These are phyloP conservation scores for Mesorhabditis belari DNA, from an alignment of 2,888 invertebrate species.

Conservation along the genomic window DNA sequence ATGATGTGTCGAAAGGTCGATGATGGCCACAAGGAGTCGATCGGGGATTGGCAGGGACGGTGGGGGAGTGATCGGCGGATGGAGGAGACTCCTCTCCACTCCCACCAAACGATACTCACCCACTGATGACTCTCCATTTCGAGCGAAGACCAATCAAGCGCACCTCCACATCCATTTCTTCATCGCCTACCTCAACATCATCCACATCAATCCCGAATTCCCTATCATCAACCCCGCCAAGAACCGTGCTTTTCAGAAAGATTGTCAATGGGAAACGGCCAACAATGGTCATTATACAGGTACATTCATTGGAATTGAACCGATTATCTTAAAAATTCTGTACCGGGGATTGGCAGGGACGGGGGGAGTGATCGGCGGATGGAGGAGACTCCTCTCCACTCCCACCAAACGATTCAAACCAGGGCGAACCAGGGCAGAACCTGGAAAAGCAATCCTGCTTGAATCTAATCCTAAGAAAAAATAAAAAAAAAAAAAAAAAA, in stretches of 20 bases:
- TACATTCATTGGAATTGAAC: no score
- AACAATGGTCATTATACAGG: neutral
- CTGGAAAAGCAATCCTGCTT: no score
- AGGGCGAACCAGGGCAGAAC: no score
- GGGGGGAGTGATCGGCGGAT: no score
- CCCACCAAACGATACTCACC: neutral
- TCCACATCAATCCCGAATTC: neutral
- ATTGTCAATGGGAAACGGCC: neutral
- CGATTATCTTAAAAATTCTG: no score
- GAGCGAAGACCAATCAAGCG: neutral
- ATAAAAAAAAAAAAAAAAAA: no score
- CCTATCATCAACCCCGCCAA: neutral
- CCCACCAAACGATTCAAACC: no score
- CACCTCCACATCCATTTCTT: neutral
- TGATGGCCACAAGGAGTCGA: no score
- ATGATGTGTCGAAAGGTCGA: neutral
- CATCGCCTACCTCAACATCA: neutral
- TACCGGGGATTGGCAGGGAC: no score
- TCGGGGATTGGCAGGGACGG: no score
- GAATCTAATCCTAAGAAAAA: no score
- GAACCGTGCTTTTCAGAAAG: neutral
- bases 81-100: neutral
- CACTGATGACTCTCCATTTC: neutral
- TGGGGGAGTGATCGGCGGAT: neutral
- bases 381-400: no score